Evolutionary conservation across 2,888 invertebrate genomes (phyloP).

Genomic region (Melipona bicolor): DNA sequence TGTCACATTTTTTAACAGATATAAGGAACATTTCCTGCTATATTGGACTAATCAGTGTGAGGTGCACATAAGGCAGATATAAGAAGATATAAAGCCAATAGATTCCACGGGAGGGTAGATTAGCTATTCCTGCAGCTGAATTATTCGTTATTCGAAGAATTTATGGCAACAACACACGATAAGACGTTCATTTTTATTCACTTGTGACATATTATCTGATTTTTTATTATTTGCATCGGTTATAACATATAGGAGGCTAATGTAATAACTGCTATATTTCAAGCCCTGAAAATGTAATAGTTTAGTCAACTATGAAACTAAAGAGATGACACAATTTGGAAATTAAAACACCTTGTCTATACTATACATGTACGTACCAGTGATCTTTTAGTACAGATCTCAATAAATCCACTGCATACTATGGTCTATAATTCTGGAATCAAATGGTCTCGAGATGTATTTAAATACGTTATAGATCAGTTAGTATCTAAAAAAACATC

Average conservation of each 20-base stretch:
- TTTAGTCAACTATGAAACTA: not conserved
- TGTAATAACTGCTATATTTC: not conserved
- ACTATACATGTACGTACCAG: not conserved
- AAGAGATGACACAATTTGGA: not conserved
- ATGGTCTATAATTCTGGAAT: not conserved
- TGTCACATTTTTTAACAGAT: too few species aligned
- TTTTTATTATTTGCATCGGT: too few species aligned
- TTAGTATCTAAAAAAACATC: not conserved
- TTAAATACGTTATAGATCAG: not conserved
- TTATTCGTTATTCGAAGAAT: not conserved
- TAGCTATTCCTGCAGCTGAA: too few species aligned
- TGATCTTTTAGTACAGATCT: not conserved
- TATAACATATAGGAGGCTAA: not conserved
- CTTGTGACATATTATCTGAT: not conserved
- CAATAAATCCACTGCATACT: not conserved
- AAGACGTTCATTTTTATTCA: not conserved
- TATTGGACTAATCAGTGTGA: too few species aligned
- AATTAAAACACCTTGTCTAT: not conserved
- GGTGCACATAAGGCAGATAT: too few species aligned
- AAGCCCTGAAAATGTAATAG: not conserved
- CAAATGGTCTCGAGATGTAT: not conserved
- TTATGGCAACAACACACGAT: not conserved
- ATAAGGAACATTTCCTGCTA: too few species aligned
- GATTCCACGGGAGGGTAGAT: too few species aligned
- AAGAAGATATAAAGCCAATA: too few species aligned